Base-by-base conservation (phyloP, 2,797 vertebrate genomes). In the Amazonetta brasiliensis region DNA sequence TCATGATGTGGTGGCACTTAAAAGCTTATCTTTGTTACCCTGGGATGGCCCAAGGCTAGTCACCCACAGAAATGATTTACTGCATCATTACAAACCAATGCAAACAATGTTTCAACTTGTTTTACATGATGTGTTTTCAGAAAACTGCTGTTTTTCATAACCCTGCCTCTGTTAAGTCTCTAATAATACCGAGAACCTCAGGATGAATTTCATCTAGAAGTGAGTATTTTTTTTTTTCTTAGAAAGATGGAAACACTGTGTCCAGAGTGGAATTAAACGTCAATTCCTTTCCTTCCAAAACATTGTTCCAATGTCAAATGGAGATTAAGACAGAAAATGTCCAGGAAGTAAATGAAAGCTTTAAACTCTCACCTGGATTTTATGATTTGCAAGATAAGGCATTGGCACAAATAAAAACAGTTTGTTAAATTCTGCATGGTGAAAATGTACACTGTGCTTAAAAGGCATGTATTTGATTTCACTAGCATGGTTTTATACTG, bases 301-400 rank as follows among this genome's bases (percentile, higher is more conserved):
- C 4, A 35, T 7, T 31, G 12, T 30, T 86, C 75, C 37, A 62
- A 23, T 37, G 62, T 31, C 20, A 84, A 52, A 81, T 5, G 30
- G 13, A 66, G 37, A 88, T 19, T 25, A 71, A 30, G 9, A n/a
- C 54, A 67, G 25, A 81, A 69, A 66, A 55, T 4, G 13, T 2
- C 48, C 39, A 74, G 31, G 26, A 50, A 85, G 13, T 26, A 44
- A 4, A 7, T 0, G 0, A 3, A 58, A 62, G 37, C 56, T 89
- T 76, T 67, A 58, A 69, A 62, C 23, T 30, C 16, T 7, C 60
- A 28, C 5, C 22, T 13, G 33, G 7, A 7, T 73, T 90, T 75
- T 69, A 82, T 9, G 17, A 64, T 31, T 60, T 67, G 35, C 21
- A 60, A 60, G 37, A 31, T 7, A 48, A 0, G 37, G 19, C 10